Conservation (phyloP, 2,888 invertebrate genomes). For the Standfussiana lucernea region DNA sequence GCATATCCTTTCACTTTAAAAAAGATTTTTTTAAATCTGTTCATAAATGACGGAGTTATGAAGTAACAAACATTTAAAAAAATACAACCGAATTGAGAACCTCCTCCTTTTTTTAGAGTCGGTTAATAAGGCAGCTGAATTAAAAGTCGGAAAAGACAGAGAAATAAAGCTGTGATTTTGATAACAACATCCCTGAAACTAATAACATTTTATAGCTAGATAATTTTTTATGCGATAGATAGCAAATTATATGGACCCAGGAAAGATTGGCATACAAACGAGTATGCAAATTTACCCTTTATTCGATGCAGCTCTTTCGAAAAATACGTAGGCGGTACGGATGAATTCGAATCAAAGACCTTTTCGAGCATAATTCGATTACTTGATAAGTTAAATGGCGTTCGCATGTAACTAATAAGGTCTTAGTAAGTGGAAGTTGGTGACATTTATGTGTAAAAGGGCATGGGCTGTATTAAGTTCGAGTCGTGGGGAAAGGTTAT, state of each 20-base stretch:
- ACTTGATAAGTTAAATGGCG: neutral
- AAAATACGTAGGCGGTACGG: neutral
- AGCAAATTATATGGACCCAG: neutral
- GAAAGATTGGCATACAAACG: neutral
- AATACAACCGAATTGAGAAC: too few relatives aligned
- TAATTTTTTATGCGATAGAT: neutral
- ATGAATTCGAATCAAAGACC: conserved; percentile 1
- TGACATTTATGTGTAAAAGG: conserved; percentile 38
- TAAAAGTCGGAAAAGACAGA: neutral
- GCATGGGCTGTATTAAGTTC: neutral
- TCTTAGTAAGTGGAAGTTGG: conserved; percentile 3
- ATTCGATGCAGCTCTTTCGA: neutral
- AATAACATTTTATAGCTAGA: neutral
- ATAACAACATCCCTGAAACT: neutral
- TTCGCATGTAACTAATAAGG: conserved; percentile 1
- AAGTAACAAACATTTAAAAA: too few relatives aligned
- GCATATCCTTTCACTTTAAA: too few relatives aligned
- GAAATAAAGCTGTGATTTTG: neutral
- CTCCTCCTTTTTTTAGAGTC: too few relatives aligned
- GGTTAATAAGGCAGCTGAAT: neutral
- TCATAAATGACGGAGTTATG: too few relatives aligned
- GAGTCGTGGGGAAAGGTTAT: neutral
- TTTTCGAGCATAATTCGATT: conserved; percentile 38
- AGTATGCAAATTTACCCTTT: conserved; percentile 23
- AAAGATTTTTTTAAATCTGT: too few relatives aligned